These are phyloP conservation scores for Yponomeuta cagnagella DNA, from an alignment of 2,888 invertebrate species.

Conservation along the genomic window DNA sequence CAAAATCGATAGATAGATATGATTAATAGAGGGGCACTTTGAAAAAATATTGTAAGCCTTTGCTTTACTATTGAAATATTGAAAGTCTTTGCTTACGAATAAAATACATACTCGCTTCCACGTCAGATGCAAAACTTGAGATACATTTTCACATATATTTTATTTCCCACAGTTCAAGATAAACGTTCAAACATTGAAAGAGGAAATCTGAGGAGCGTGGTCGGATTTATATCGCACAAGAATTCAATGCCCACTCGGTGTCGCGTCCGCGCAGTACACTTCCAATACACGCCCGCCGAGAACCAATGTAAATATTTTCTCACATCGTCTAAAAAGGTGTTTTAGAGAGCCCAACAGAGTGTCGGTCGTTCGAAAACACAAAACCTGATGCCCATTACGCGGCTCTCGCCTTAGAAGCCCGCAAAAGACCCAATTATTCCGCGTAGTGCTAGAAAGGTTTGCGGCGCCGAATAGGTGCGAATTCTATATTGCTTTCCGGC, in stretches of 20 bases:
- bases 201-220: neutral
- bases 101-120: neutral
- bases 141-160: neutral
- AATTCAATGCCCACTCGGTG: slow-evolving; percentile 2
- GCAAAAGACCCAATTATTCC: slow-evolving; percentile 67
- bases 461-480: neutral
- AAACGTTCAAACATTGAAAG: neutral
- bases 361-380: slow-evolving; percentile 47
- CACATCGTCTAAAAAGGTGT: slow-evolving; percentile 26
- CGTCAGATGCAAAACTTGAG: neutral
- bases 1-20: too few relatives aligned
- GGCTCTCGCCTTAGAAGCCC: slow-evolving; percentile 56
- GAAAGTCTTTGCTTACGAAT: neutral
- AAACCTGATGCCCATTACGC: slow-evolving; percentile 55
- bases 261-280: neutral
- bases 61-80: neutral
- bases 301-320: neutral
- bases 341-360: slow-evolving; percentile 43
- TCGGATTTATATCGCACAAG: neutral
- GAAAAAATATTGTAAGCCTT: too few relatives aligned
- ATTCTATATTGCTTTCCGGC: neutral
- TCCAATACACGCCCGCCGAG: neutral
- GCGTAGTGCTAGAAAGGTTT: slow-evolving; percentile 54
- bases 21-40: too few relatives aligned
- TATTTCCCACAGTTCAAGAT: neutral